Conservation (phyloP, 2,888 invertebrate species). For the Monochamus alternatus region DNA sequence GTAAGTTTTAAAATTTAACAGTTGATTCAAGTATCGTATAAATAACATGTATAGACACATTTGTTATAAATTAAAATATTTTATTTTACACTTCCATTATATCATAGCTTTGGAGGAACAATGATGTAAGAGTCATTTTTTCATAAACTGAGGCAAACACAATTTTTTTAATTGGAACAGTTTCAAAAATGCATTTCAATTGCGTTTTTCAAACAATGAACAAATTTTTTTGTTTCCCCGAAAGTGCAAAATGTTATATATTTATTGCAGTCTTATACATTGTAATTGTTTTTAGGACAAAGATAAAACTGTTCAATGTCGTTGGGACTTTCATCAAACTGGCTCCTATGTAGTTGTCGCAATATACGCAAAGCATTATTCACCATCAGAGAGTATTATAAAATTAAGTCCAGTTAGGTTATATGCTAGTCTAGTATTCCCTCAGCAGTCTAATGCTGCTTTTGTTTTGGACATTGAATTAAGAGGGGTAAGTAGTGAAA, state of each 20-base stretch:
- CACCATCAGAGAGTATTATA: constrained; percentile 83
- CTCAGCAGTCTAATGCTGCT: constrained; percentile 80
- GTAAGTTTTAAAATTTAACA: constrained; percentile 67
- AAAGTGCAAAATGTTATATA: too few species aligned
- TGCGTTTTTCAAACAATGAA: too few species aligned
- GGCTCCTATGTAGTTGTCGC: constrained; percentile 87
- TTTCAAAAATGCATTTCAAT: too few species aligned
- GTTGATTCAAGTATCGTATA: neutral
- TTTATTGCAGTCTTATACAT: too few species aligned
- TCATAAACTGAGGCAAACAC: too few species aligned
- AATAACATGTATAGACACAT: too few species aligned
- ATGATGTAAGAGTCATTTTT: too few species aligned
- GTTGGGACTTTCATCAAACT: constrained; percentile 98
- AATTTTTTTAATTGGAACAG: too few species aligned
- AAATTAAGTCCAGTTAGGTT: constrained; percentile 89
- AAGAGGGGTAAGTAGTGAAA: constrained; percentile 79
- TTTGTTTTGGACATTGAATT: constrained; percentile 87
- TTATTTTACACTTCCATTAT: too few species aligned
- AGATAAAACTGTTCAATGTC: constrained; percentile 76
- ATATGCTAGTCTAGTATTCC: constrained; percentile 83
- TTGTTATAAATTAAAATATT: too few species aligned
- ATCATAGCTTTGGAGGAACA: too few species aligned
- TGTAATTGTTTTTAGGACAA: constrained; percentile 70
- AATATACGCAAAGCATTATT: constrained; percentile 92
- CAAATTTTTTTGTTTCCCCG: too few species aligned